Evolutionary conservation across 2,888 invertebrate species (phyloP).

Genomic region (Cremastobaeus sp.): DNA sequence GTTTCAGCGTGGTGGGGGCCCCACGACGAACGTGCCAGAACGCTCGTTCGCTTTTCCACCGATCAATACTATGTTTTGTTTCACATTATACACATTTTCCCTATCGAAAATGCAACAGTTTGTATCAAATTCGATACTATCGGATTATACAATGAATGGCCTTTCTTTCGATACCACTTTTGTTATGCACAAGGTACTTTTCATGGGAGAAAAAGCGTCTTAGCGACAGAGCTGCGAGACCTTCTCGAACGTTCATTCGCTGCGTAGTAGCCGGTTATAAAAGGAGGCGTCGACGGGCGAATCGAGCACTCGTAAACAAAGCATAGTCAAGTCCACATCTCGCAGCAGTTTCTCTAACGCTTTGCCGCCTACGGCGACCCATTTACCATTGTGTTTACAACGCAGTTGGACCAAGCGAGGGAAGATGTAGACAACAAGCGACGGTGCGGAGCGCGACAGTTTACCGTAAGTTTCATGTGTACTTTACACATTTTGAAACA

Average conservation of each 20-base stretch:
- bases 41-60: slow-evolving; percentile 63
- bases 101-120: no score
- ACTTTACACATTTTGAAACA: neutral
- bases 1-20: slow-evolving; percentile 62
- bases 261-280: slow-evolving; percentile 72
- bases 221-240: slow-evolving; percentile 47
- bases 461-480: slow-evolving; percentile 71
- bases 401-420: slow-evolving; percentile 66
- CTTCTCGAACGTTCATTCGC: slow-evolving; percentile 67
- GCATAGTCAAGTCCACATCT: slow-evolving; percentile 67
- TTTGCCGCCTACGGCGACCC: slow-evolving; percentile 49
- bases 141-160: no score
- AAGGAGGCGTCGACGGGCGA: slow-evolving; percentile 62
- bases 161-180: slow-evolving; percentile 17
- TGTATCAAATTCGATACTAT: no score
- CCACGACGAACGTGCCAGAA: slow-evolving; percentile 74
- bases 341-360: slow-evolving; percentile 47
- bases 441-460: slow-evolving; percentile 75
- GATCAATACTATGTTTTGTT: slow-evolving; percentile 72
- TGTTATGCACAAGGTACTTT: no score
- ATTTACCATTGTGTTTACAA: slow-evolving; percentile 63
- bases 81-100: slow-evolving; percentile 13
- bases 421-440: slow-evolving; percentile 74
- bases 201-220: no score
- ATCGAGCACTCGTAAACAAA: slow-evolving; percentile 73